Evolutionary conservation across 37 sponge, comb jelly and placozoan genomes (phyloP).

Genomic region (Crambe crambe): DNA sequence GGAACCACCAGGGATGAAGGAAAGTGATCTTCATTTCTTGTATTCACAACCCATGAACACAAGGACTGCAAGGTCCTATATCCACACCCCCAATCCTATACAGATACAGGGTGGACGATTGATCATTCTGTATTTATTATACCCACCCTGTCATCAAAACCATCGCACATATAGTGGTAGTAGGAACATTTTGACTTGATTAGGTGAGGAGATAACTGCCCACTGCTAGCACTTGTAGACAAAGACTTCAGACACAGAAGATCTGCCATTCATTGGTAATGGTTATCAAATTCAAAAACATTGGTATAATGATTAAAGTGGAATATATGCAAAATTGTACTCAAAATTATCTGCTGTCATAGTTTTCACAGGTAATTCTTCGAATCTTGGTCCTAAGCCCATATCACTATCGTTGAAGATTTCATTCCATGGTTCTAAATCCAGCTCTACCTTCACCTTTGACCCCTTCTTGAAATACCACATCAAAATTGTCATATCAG

Average conservation of each 20-base stretch:
- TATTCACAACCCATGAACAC: conserved; percentile 76
- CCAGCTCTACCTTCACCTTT: conserved; percentile 1
- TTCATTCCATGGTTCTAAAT: not conserved
- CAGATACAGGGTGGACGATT: not conserved
- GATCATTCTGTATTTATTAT: not conserved
- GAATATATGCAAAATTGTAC: too few species aligned
- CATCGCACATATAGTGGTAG: conserved; percentile 86
- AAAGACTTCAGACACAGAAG: not conserved
- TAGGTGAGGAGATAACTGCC: not conserved
- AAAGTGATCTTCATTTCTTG: not conserved
- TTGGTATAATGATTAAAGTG: not conserved
- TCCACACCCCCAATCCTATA: conserved; percentile 94
- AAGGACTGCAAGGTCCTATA: conserved; percentile 93
- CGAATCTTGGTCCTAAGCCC: not conserved
- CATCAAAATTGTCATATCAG: conserved; percentile 66
- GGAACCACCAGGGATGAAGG: conserved; percentile 4
- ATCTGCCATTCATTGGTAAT: too few species aligned
- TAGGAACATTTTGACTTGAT: conserved; percentile 53
- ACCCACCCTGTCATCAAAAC: conserved; percentile 77
- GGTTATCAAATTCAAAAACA: not conserved
- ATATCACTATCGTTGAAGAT: not conserved
- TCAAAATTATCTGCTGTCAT: not conserved
- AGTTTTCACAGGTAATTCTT: not conserved
- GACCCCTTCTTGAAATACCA: conserved; percentile 56
- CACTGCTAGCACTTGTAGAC: not conserved